Percentiles rank a stretch among this genome's conserved stretches.
Conservation (phyloP, 2,797 vertebrate genomes). For the Pantherophis vulpinus region DNA sequence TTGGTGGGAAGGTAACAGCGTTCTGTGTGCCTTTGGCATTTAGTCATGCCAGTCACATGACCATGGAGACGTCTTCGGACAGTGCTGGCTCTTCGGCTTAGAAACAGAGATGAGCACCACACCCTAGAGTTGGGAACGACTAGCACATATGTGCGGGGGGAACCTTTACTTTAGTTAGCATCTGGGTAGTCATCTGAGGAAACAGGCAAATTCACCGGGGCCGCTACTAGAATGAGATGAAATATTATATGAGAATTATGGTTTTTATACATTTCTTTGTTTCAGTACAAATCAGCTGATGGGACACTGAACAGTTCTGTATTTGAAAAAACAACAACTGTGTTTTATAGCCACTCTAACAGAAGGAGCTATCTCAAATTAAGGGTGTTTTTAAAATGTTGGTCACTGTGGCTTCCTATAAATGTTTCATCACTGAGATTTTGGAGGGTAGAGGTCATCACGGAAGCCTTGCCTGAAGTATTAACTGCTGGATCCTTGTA, state of each 20-base stretch:
- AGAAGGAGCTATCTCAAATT: neutral
- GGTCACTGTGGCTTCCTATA: neutral
- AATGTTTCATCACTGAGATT: slow-evolving; percentile 5
- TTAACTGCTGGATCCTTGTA: neutral
- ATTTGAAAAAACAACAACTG: neutral
- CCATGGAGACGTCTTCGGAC: too few species aligned
- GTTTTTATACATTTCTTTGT: neutral
- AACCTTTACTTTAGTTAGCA: too few species aligned
- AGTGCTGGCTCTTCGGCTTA: too few species aligned
- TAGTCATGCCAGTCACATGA: too few species aligned
- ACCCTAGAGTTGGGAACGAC: too few species aligned
- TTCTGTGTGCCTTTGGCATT: too few species aligned
- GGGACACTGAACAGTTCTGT: neutral
- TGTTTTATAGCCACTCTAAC: neutral
- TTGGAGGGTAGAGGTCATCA: neutral
- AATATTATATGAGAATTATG: neutral
- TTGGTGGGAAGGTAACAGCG: too few species aligned
- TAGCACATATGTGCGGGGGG: too few species aligned
- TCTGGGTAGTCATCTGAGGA: neutral
- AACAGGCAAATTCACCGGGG: neutral
- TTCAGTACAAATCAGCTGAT: neutral
- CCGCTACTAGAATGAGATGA: neutral
- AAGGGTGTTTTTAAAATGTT: neutral
- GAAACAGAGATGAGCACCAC: too few species aligned
- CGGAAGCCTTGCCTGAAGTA: neutral